Percentiles rank a stretch among this genome's conserved stretches.
Evolutionary conservation across 2,888 invertebrate species (phyloP).

Genomic region (Ennomos quercinarius): DNA sequence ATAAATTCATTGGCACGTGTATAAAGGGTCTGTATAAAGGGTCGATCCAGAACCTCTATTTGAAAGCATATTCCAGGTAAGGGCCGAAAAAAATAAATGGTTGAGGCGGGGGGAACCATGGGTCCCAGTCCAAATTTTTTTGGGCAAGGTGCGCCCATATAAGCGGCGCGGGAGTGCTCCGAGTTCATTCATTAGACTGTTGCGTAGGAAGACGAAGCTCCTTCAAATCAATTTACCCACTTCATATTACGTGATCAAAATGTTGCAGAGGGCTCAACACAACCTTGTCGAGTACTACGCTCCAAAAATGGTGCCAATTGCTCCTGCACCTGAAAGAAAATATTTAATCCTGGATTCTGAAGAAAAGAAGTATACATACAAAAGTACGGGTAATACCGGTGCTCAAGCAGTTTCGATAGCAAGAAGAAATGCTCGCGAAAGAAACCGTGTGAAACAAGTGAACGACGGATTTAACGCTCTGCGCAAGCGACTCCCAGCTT

Average conservation of each 20-base stretch:
- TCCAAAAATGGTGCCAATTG: conserved; percentile 78
- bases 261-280: conserved; percentile 61
- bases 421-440: conserved; percentile 96
- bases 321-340: conserved; percentile 81
- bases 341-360: conserved; percentile 58
- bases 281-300: conserved; percentile 50
- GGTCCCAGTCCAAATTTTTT: conserved; percentile 74
- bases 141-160: conserved; percentile 69
- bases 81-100: conserved; percentile 63
- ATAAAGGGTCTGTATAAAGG: conserved; percentile 49
- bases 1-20: conserved; percentile 77
- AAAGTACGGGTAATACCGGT: conserved; percentile 80
- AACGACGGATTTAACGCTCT: conserved; percentile 96
- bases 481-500: conserved; percentile 93
- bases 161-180: conserved; percentile 60
- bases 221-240: conserved; percentile 40
- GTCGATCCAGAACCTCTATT: conserved; percentile 49
- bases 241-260: conserved; percentile 41
- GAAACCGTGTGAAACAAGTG: conserved; percentile 97
- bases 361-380: conserved; percentile 88
- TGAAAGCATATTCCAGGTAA: conserved; percentile 72
- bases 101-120: conserved; percentile 68
- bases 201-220: conserved; percentile 58
- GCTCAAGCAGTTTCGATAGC: conserved; percentile 94
- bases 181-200: conserved; percentile 71